These are phyloP conservation scores for Astreopora myriophthalma DNA, from an alignment of 64 coral and sea anemone genomes.

Conservation along the genomic window DNA sequence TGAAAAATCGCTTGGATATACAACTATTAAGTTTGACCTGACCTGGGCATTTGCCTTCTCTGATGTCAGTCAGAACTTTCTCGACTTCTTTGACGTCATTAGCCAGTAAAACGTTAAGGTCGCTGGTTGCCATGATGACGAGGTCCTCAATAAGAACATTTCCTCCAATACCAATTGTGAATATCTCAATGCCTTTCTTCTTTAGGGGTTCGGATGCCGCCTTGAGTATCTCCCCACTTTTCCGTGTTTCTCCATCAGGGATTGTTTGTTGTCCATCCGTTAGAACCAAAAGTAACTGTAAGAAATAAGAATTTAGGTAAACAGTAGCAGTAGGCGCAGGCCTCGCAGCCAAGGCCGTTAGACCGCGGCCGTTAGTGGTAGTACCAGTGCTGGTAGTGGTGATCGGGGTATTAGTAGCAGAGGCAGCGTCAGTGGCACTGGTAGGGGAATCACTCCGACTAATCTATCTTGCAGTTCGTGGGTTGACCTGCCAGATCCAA, in stretches of 20 bases:
- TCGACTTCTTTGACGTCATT: neutral
- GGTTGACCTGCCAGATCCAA: too few species aligned
- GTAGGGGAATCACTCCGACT: too few species aligned
- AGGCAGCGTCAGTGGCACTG: too few species aligned
- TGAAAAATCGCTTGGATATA: too few species aligned
- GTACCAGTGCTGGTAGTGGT: too few species aligned
- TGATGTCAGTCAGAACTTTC: neutral
- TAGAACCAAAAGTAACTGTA: slow-evolving; percentile 13
- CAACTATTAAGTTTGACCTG: too few species aligned
- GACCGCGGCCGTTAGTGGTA: too few species aligned
- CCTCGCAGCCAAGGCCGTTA: too few species aligned
- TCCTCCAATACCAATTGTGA: neutral
- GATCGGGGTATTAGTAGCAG: too few species aligned
- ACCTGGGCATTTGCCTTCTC: slow-evolving; percentile 29
- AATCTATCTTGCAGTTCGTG: too few species aligned
- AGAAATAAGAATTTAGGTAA: neutral
- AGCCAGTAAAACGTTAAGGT: neutral
- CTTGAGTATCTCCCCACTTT: neutral
- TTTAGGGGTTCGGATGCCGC: neutral
- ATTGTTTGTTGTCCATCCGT: slow-evolving; percentile 24
- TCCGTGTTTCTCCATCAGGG: too few species aligned
- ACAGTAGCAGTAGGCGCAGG: too few species aligned
- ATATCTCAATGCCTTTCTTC: slow-evolving; percentile 4
- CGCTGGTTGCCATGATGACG: neutral
- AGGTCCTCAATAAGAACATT: neutral